Evolutionary conservation across 2,888 invertebrate genomes (phyloP).

Genomic region (Diaphora mendica): DNA sequence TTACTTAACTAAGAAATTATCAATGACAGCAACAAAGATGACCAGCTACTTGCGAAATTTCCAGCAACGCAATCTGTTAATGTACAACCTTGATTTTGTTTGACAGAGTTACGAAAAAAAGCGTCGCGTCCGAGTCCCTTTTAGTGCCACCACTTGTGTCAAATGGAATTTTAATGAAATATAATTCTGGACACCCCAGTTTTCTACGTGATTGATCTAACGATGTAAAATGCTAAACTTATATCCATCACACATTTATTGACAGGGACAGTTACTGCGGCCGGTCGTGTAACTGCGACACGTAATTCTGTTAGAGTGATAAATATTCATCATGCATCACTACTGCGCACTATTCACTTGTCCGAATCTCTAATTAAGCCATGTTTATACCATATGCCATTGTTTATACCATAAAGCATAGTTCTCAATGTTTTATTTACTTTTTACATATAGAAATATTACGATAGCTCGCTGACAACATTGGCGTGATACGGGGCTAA

Average conservation of each 20-base stretch:
- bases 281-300: not conserved
- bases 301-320: not conserved
- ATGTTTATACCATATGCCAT: not conserved
- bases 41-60: no score
- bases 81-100: not conserved
- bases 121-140: no score
- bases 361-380: not conserved
- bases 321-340: not conserved
- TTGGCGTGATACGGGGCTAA: not conserved
- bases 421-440: not conserved
- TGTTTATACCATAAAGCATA: not conserved
- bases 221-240: not conserved
- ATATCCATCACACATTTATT: not conserved
- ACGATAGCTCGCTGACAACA: not conserved
- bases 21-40: no score
- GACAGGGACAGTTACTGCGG: not conserved
- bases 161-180: not conserved
- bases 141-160: no score
- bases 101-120: no score
- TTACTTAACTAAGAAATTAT: no score
- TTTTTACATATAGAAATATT: not conserved
- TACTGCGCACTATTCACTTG: not conserved
- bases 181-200: not conserved
- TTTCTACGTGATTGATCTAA: not conserved
- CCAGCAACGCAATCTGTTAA: not conserved